These are phyloP conservation scores for Syngnathus rostellatus DNA, from an alignment of 2,797 vertebrate genomes.

Conservation along the genomic window DNA sequence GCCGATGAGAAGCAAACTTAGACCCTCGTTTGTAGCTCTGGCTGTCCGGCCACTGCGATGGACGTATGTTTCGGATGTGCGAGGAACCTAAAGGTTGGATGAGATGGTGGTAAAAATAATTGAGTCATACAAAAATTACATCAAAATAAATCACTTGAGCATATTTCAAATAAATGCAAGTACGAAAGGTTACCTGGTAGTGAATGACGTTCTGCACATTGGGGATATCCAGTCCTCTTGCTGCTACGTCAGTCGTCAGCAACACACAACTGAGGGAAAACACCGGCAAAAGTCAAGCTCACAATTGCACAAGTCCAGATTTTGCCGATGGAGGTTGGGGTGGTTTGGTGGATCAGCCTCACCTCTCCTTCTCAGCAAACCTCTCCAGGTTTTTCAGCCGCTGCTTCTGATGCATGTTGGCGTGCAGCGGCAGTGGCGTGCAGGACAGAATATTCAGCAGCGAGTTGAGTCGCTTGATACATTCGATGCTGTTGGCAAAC, in stretches of 20 bases:
- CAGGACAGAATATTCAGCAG: conserved; percentile 83
- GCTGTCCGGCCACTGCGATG: conserved; percentile 93
- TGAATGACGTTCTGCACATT: conserved; percentile 93
- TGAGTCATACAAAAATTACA: too few species aligned
- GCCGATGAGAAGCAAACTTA: conserved; percentile 84
- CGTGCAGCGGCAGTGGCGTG: conserved; percentile 82
- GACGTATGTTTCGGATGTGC: conserved; percentile 89
- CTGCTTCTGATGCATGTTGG: conserved; percentile 99
- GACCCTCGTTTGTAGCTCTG: conserved; percentile 82
- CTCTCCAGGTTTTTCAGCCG: conserved; percentile 92
- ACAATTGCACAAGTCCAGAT: neutral
- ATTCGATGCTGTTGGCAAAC: conserved; percentile 97
- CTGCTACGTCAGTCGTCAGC: conserved; percentile 93
- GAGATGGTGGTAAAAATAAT: too few species aligned
- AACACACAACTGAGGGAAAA: conserved; percentile 77
- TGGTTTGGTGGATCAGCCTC: conserved; percentile 35
- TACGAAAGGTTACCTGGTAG: conserved; percentile 79
- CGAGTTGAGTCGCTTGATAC: conserved; percentile 87
- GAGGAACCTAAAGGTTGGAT: conserved; percentile 73
- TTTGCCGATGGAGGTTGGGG: too few species aligned
- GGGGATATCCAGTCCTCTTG: conserved; percentile 93
- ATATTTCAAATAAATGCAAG: neutral
- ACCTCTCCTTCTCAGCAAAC: conserved; percentile 88
- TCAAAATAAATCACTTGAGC: too few species aligned
- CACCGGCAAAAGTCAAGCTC: neutral